These are phyloP conservation scores for Cheirogaleus major DNA, from an alignment of 2,797 vertebrate genomes.

Conservation along the genomic window DNA sequence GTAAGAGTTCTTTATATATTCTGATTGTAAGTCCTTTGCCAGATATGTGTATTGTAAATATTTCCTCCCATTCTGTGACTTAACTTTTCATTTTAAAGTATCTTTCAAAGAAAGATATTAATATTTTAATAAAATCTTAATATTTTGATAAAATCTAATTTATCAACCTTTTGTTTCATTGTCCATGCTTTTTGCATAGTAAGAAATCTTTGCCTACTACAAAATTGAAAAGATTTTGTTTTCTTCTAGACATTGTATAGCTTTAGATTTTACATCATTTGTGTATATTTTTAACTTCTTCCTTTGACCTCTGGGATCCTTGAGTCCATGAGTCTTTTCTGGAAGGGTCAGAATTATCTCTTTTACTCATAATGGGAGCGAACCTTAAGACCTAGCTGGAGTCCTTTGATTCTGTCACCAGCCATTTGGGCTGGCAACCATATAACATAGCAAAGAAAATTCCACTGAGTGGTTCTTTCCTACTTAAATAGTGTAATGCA, in stretches of 20 bases:
- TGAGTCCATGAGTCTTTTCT: not conserved
- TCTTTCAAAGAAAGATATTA: constrained; percentile 25
- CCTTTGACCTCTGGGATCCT: constrained; percentile 24
- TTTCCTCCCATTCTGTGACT: not conserved
- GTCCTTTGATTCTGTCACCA: not conserved
- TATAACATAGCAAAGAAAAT: not conserved
- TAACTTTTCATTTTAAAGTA: not conserved
- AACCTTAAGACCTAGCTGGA: not conserved
- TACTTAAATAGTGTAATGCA: not conserved
- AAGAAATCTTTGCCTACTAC: not conserved
- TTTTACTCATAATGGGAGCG: not conserved
- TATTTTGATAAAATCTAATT: not conserved
- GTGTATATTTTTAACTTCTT: constrained; percentile 15
- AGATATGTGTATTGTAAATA: not conserved
- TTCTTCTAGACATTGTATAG: not conserved
- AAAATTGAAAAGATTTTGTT: constrained; percentile 15
- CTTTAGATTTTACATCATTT: constrained; percentile 18
- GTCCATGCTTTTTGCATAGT: not conserved
- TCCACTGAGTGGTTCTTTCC: not conserved
- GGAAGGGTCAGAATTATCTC: not conserved
- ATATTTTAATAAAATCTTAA: not conserved
- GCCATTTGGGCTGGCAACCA: not conserved
- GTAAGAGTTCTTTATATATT: not conserved
- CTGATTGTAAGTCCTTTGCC: not conserved
- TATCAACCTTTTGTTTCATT: not conserved